Conservation (phyloP, 2,113 vertebrate genomes). For the Carollia perspicillata region DNA sequence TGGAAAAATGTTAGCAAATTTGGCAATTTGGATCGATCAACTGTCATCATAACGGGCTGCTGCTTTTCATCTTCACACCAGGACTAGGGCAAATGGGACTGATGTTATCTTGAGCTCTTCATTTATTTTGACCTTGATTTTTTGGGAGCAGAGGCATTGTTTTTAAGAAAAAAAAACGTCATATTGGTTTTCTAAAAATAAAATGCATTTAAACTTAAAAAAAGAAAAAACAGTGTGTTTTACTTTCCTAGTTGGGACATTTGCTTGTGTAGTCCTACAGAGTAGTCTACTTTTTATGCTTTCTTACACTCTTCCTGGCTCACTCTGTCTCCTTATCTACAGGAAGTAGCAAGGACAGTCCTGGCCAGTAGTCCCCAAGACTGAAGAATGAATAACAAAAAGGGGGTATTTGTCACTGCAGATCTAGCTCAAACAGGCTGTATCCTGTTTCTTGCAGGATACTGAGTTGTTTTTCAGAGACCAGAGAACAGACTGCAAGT, state of each 20-base stretch:
- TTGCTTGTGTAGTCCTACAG: neutral
- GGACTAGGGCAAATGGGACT: too few relatives aligned
- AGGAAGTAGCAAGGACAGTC: neutral
- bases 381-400: neutral
- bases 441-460: neutral
- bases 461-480: neutral
- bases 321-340: neutral
- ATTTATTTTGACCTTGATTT: too few relatives aligned
- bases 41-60: too few relatives aligned
- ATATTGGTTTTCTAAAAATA: too few relatives aligned
- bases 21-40: too few relatives aligned
- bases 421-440: neutral
- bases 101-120: too few relatives aligned
- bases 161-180: too few relatives aligned
- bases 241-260: neutral
- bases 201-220: too few relatives aligned
- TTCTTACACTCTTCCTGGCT: neutral
- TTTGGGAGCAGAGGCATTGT: too few relatives aligned
- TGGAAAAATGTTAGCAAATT: too few relatives aligned
- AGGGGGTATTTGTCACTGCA: neutral
- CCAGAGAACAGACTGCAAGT: neutral
- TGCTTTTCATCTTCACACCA: too few relatives aligned
- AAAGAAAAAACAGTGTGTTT: too few relatives aligned
- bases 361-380: neutral
- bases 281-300: neutral